These are phyloP conservation scores for Melospiza melodia DNA, from an alignment of 2,113 vertebrate species.

Conservation along the genomic window DNA sequence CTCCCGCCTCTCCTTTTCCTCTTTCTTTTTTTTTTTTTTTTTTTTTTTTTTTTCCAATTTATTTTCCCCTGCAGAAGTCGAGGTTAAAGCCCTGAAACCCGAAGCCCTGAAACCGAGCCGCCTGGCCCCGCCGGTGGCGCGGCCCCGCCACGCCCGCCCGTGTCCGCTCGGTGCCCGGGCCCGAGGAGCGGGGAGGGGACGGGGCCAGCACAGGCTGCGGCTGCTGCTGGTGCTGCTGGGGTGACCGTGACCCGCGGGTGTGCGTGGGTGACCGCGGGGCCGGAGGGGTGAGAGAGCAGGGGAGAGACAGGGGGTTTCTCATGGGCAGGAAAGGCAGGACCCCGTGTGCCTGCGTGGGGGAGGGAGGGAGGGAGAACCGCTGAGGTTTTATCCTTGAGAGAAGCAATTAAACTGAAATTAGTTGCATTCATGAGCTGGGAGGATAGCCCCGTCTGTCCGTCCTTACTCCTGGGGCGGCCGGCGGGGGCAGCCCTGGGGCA, in stretches of 20 bases:
- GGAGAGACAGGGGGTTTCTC: not conserved
- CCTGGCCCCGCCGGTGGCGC: not conserved
- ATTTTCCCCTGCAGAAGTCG: not conserved
- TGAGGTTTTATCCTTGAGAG: not conserved
- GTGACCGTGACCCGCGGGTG: not conserved
- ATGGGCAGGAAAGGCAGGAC: not conserved
- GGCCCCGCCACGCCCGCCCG: not conserved
- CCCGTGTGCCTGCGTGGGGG: not conserved
- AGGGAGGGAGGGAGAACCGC: not conserved
- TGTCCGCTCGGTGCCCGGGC: not conserved
- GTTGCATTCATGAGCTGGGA: not conserved
- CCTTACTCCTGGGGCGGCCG: not conserved
- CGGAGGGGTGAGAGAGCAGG: not conserved
- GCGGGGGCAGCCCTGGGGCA: not conserved
- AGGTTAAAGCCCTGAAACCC: conserved; percentile 43
- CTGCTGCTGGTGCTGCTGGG: not conserved
- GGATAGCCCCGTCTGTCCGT: not conserved
- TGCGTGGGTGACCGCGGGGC: not conserved
- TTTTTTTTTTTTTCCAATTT: not conserved
- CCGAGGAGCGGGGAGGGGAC: not conserved
- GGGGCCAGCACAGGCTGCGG: not conserved
- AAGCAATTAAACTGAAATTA: not conserved
- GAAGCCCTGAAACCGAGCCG: conserved; percentile 42
- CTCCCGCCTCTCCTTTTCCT: not conserved
- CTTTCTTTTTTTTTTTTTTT: no score